Percentiles rank a stretch among this genome's conserved stretches.
Evolutionary conservation across 2,888 invertebrate species (phyloP).

Genomic region (Chrysodeixis includens): DNA sequence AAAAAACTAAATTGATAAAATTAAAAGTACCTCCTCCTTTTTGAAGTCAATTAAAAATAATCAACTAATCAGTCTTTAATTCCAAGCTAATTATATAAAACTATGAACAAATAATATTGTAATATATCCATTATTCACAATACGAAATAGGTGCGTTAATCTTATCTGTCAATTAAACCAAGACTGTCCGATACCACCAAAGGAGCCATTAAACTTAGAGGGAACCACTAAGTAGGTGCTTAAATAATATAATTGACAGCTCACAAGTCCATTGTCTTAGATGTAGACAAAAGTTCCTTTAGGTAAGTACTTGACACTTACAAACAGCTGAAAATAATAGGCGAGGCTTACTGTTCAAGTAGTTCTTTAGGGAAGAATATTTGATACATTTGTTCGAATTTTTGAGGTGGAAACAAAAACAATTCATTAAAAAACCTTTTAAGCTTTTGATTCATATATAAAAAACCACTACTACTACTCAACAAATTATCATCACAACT

Average conservation of each 20-base stretch:
- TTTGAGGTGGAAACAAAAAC: too few species aligned
- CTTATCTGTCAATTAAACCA: slow-evolving; percentile 5
- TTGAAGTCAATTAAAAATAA: too few species aligned
- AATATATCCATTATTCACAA: neutral
- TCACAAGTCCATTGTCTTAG: slow-evolving; percentile 30
- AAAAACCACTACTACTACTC: too few species aligned
- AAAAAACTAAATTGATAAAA: too few species aligned
- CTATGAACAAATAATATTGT: neutral
- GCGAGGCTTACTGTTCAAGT: neutral
- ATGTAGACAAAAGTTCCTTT: slow-evolving; percentile 6
- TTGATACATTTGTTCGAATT: too few species aligned
- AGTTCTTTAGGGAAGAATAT: neutral
- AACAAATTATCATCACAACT: too few species aligned
- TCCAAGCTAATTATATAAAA: too few species aligned
- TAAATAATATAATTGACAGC: slow-evolving; percentile 43
- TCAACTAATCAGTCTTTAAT: too few species aligned
- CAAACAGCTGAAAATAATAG: slow-evolving; percentile 7
- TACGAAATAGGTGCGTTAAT: neutral
- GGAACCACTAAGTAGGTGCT: neutral
- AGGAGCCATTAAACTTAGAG: neutral
- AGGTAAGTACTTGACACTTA: slow-evolving; percentile 31
- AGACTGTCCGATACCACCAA: neutral
- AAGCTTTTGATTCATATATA: too few species aligned
- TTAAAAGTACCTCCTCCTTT: too few species aligned
- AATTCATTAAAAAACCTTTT: too few species aligned